Conservation (phyloP, 2,888 invertebrate species). For the Chymomyza amoena region DNA sequence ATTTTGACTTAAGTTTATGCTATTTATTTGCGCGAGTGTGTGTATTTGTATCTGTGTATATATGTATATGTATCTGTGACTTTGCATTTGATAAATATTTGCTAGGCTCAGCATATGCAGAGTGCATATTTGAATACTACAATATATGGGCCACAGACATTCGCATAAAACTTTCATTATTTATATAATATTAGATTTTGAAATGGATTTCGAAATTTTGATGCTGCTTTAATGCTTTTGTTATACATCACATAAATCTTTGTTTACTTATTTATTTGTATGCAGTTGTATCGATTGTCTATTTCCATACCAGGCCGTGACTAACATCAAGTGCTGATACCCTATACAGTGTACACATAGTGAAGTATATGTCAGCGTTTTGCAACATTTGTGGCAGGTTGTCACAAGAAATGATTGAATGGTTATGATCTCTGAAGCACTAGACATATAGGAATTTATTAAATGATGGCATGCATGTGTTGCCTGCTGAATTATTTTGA, state of each 20-base stretch:
- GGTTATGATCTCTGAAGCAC: too few relatives aligned
- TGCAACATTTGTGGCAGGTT: too few relatives aligned
- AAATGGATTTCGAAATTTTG: neutral
- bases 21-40: neutral
- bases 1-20: constrained; percentile 44
- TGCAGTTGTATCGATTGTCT: too few relatives aligned
- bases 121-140: constrained; percentile 28
- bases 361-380: too few relatives aligned
- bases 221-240: neutral
- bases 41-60: neutral
- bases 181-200: neutral
- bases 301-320: neutral
- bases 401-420: too few relatives aligned
- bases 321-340: neutral
- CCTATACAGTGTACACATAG: too few relatives aligned
- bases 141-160: constrained; percentile 54
- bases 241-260: too few relatives aligned
- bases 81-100: constrained; percentile 54
- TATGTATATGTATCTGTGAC: constrained; percentile 22
- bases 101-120: constrained; percentile 13
- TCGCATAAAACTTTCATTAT: neutral
- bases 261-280: too few relatives aligned
- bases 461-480: too few relatives aligned
- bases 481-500: too few relatives aligned
- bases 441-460: too few relatives aligned